Percentiles rank a stretch among this genome's conserved stretches.
Conservation (phyloP, 2,888 invertebrate species). For the Dasysyrphus tricinctus region DNA sequence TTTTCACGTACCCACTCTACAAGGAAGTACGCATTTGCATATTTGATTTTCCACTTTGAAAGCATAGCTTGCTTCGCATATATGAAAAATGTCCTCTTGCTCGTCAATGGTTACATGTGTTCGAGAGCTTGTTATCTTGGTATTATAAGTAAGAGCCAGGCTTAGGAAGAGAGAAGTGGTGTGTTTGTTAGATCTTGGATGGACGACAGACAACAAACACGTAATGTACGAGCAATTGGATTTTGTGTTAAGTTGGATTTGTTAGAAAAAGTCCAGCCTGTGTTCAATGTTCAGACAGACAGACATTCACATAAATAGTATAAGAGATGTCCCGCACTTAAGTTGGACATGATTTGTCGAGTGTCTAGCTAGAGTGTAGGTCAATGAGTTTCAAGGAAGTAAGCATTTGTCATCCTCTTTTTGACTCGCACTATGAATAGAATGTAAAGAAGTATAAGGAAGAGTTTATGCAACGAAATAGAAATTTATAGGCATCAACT, state of each 20-base stretch:
- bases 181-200: background rate
- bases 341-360: slow-evolving; percentile 64
- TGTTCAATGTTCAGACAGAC: background rate
- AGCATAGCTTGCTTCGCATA: slow-evolving; percentile 43
- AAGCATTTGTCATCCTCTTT: slow-evolving; percentile 68
- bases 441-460: slow-evolving; percentile 15
- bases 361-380: slow-evolving; percentile 65
- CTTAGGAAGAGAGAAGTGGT: background rate
- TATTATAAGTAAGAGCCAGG: background rate
- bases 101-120: slow-evolving; percentile 69
- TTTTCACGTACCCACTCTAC: slow-evolving; percentile 55
- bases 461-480: slow-evolving; percentile 24
- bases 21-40: slow-evolving; percentile 71
- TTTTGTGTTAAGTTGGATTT: slow-evolving; percentile 44
- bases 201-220: slow-evolving; percentile 45
- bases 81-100: slow-evolving; percentile 72
- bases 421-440: slow-evolving; percentile 56
- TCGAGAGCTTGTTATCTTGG: slow-evolving; percentile 55
- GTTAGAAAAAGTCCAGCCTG: slow-evolving; percentile 39
- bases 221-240: slow-evolving; percentile 62
- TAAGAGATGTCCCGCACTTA: slow-evolving; percentile 48
- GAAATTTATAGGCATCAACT: slow-evolving; percentile 32
- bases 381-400: slow-evolving; percentile 74
- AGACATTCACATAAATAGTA: background rate
- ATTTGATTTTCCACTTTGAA: slow-evolving; percentile 72